Conservation (phyloP, 2,888 invertebrate species). For the Sminthurinus aureus region DNA sequence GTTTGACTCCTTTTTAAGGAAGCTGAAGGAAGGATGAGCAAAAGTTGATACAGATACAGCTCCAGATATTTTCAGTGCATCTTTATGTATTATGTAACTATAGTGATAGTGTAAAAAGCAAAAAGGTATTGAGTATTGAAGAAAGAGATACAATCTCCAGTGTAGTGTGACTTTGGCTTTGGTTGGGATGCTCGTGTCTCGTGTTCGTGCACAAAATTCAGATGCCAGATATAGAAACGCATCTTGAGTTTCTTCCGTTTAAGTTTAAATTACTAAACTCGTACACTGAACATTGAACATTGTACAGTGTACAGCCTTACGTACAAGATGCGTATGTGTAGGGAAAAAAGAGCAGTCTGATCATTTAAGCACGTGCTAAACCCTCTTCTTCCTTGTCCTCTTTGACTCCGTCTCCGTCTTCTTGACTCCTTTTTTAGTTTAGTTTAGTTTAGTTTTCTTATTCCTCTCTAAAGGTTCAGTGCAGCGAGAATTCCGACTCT, state of each 20-base stretch:
- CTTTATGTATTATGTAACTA: too few relatives aligned
- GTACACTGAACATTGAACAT: not conserved
- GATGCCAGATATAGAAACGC: not conserved
- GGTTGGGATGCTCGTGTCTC: not conserved
- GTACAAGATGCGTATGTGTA: not conserved
- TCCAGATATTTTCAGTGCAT: too few relatives aligned
- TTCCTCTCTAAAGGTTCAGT: slow-evolving; percentile 30
- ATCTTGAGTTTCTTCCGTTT: slow-evolving; percentile 9
- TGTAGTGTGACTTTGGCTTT: too few relatives aligned
- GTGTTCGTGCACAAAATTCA: not conserved
- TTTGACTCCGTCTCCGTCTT: not conserved
- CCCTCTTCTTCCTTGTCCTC: not conserved
- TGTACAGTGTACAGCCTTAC: not conserved
- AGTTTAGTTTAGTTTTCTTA: too few relatives aligned
- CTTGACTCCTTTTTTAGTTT: slow-evolving; percentile 19
- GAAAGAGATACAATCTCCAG: too few relatives aligned
- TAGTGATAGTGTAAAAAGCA: too few relatives aligned
- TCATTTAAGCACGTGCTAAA: slow-evolving; percentile 41
- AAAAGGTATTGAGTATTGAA: too few relatives aligned
- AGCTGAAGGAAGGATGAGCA: not conserved
- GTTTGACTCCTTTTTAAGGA: slow-evolving; percentile 23
- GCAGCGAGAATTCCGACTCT: not conserved
- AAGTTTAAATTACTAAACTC: not conserved
- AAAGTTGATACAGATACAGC: too few relatives aligned
- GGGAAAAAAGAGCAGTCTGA: slow-evolving; percentile 6